Conservation (phyloP, 2,888 invertebrate species). For the Acholoe squamosa region DNA sequence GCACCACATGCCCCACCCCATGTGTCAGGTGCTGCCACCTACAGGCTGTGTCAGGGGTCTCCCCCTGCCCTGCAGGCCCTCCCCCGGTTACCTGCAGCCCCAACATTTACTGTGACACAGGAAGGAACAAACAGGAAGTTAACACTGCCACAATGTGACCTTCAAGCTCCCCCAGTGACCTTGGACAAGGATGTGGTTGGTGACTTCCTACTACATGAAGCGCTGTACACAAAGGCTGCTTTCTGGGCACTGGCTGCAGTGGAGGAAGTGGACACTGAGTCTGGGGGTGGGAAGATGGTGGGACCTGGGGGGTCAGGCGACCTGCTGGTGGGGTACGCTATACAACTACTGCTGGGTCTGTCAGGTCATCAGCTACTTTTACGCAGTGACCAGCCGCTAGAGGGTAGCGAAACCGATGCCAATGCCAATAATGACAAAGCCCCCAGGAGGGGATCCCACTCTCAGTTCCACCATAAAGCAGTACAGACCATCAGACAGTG, state of each 20-base stretch:
- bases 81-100: background rate
- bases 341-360: conserved; percentile 63
- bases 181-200: conserved; percentile 22
- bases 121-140: background rate
- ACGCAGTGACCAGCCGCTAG: background rate
- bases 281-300: background rate
- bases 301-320: background rate
- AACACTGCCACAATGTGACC: conserved; percentile 51
- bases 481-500: conserved; percentile 22
- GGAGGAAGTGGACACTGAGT: background rate
- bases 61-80: conserved; percentile 45
- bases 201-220: conserved; percentile 17
- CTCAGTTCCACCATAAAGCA: background rate
- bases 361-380: conserved; percentile 53
- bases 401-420: background rate
- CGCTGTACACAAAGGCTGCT: conserved; percentile 51
- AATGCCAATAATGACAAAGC: background rate
- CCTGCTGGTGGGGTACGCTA: background rate
- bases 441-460: background rate
- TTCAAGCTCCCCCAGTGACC: conserved; percentile 61
- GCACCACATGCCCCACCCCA: background rate
- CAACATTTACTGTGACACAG: background rate
- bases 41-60: background rate
- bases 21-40: background rate
- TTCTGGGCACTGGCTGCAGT: conserved; percentile 64